A percentile compares a stretch with the other conserved stretches of the same genome.
Evolutionary conservation across 2,888 invertebrate species (phyloP).

Genomic region (Ophioninae sp.): DNA sequence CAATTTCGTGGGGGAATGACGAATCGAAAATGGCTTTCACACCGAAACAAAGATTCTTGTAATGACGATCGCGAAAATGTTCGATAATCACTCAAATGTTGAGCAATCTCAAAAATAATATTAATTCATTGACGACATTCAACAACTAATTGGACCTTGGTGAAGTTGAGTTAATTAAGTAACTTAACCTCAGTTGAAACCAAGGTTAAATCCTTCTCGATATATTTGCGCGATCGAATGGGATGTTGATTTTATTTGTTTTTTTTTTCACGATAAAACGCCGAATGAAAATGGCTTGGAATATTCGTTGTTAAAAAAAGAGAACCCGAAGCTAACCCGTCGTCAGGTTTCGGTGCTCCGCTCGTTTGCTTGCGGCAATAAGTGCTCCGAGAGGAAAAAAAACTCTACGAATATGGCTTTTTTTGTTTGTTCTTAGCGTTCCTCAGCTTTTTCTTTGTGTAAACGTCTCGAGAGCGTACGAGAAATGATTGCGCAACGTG

Average conservation of each 20-base stretch:
- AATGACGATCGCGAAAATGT: background rate
- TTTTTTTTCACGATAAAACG: background rate
- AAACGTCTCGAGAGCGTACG: slow-evolving; percentile 53
- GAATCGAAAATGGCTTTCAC: background rate
- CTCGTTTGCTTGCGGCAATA: background rate
- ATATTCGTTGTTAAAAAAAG: background rate
- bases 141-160: background rate
- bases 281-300: background rate
- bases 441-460: slow-evolving; percentile 31
- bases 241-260: background rate
- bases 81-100: background rate
- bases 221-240: background rate
- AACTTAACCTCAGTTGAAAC: background rate
- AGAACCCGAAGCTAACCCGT: background rate
- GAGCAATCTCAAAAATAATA: background rate
- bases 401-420: background rate
- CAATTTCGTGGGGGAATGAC: background rate
- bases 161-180: too few relatives aligned
- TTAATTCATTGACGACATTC: background rate
- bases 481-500: slow-evolving; percentile 62
- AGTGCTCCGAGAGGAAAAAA: background rate
- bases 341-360: background rate
- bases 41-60: background rate
- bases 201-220: background rate
- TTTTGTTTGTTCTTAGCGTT: background rate